A percentile compares a stretch with the other conserved stretches of the same genome.
Conservation (phyloP, 1,140 invertebrate genomes). For the Drosophila mojavensis region DNA sequence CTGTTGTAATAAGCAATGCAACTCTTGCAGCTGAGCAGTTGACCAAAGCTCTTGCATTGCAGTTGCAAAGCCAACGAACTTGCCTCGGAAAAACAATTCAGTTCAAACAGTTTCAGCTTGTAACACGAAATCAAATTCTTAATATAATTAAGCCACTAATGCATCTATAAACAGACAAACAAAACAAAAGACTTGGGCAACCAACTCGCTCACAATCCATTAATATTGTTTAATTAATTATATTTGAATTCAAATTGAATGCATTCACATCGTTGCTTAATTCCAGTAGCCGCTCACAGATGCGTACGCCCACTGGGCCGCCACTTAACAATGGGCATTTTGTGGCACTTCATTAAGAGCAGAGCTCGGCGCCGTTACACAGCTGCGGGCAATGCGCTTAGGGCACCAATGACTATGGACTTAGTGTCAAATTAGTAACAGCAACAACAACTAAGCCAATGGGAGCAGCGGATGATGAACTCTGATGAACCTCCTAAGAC, state of each 20-base stretch:
- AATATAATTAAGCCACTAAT: too few relatives aligned
- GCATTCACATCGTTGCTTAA: not conserved
- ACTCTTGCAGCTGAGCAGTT: slow-evolving; percentile 16
- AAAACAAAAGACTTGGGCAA: slow-evolving; percentile 28
- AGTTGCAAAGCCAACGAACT: slow-evolving; percentile 38
- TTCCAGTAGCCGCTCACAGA: slow-evolving; percentile 5
- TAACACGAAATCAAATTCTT: not conserved
- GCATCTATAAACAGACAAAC: not conserved
- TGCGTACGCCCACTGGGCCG: slow-evolving; percentile 37
- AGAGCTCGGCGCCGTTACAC: slow-evolving; percentile 49
- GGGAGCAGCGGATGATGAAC: slow-evolving; percentile 37
- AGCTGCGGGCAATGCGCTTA: slow-evolving; percentile 17
- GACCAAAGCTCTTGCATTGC: slow-evolving; percentile 9
- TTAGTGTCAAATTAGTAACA: slow-evolving; percentile 46
- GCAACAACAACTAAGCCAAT: slow-evolving; percentile 9
- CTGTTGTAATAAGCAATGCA: slow-evolving; percentile 43
- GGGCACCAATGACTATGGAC: slow-evolving; percentile 32
- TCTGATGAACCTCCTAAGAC: slow-evolving; percentile 53
- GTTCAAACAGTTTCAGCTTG: not conserved
- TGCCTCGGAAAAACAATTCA: not conserved
- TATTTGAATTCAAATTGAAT: not conserved
- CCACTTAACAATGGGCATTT: slow-evolving; percentile 49
- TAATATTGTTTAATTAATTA: slow-evolving; percentile 21
- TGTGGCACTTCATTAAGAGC: slow-evolving; percentile 58
- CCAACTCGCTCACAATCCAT: slow-evolving; percentile 25